Evolutionary conservation across 2,113 vertebrate genomes (phyloP).

Genomic region (Brachionichthys hirsutus): DNA sequence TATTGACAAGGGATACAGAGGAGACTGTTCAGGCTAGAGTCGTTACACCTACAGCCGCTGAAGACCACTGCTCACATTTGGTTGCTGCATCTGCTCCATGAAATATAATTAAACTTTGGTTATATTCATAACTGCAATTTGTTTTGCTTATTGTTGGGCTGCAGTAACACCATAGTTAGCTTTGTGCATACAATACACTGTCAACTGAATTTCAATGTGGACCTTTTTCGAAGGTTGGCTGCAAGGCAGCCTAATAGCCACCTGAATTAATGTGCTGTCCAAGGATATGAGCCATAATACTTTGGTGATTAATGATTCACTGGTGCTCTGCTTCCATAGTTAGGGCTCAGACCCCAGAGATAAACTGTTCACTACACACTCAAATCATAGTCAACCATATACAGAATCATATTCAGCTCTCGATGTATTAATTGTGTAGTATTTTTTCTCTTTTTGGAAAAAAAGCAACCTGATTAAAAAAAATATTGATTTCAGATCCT

Average conservation of each 20-base stretch:
- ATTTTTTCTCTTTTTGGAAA: slow-evolving; percentile 6
- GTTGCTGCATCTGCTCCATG: slow-evolving; percentile 17
- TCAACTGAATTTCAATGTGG: slow-evolving; percentile 73
- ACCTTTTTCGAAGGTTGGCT: slow-evolving; percentile 67
- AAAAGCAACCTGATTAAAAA: slow-evolving; percentile 29
- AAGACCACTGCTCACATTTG: slow-evolving; percentile 44
- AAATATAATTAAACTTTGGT: slow-evolving; percentile 39
- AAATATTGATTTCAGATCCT: slow-evolving; percentile 61
- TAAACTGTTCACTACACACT: slow-evolving; percentile 69
- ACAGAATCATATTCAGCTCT: slow-evolving; percentile 36
- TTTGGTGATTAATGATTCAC: slow-evolving; percentile 80
- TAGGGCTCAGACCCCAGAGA: slow-evolving; percentile 71
- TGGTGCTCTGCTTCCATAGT: slow-evolving; percentile 68
- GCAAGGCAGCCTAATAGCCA: slow-evolving; percentile 74
- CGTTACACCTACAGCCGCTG: slow-evolving; percentile 44
- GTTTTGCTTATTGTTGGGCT: slow-evolving; percentile 53
- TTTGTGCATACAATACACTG: slow-evolving; percentile 62
- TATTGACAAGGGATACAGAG: slow-evolving; percentile 76
- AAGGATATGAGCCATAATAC: slow-evolving; percentile 77
- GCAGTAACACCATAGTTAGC: slow-evolving; percentile 55
- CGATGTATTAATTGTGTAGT: slow-evolving; percentile 31
- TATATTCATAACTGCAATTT: slow-evolving; percentile 53
- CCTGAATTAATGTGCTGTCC: slow-evolving; percentile 80
- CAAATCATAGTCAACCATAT: slow-evolving; percentile 48
- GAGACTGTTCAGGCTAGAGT: slow-evolving; percentile 48